Base-by-base conservation (phyloP, 2,888 invertebrate genomes). In the Aspidapion aeneum region DNA sequence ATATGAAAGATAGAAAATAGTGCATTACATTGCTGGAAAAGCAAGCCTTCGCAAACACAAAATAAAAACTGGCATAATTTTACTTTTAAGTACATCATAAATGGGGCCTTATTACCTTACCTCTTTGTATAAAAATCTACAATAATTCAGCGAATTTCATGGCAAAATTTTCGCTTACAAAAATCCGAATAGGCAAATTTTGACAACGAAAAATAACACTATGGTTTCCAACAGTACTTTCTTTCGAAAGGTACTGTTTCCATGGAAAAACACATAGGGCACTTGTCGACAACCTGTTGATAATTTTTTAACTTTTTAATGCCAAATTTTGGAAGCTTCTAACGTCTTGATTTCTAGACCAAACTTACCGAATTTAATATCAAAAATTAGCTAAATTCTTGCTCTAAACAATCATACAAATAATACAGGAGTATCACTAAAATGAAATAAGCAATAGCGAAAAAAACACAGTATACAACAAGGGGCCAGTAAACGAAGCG, bases 81-180 rank as follows among this genome's bases (percentile, higher is more conserved):
- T 7, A 3, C 12, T 7, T 3, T 3, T 35, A 7, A 35, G 35
- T 7, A 12, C 3, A 35, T 35, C 12, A 7, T 35, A 35, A 35
- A 35, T 35, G 35, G 12, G 18, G 1, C 2, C 2, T 49, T n/a
- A n/a, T 21, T 16, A 57, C 21, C 51, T 17, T 59, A 58, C 62
- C 62, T 64, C n/a, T n/a, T n/a, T 55, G 58, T 64, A 20, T 62
- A 61, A 66, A 60, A 63, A 60, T 63, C 62, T 35, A 66, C 66
- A 35, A 20, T 60, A 62, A 64, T 66, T 66, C 66, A 66, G 61
- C 58, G 58, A 61, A 60, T 58, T 62, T 54, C 64, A 62, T 62
- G 56, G 56, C 35, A 56, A 64, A 62, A 62, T 64, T 64, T 58
- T 58, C 55, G 59, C 64, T 61, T 52, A 56, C 35, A 35, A 35